Evolutionary conservation across 2,797 vertebrate genomes (phyloP).

Genomic region (Meda fulgida): DNA sequence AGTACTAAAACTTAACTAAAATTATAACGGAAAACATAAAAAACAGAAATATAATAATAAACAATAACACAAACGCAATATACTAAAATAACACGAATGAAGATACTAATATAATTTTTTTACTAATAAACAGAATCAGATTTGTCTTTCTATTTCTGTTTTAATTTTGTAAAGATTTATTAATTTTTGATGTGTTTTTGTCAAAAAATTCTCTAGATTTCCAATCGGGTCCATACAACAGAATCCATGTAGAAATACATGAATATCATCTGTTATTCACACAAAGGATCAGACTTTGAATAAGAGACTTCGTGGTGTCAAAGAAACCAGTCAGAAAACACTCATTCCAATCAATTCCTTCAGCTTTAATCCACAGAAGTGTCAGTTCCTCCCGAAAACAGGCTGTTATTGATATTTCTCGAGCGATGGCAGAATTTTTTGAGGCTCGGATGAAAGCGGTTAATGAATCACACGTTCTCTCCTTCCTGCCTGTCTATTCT

Average conservation of each 20-base stretch:
- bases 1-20: background rate
- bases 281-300: background rate
- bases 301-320: background rate
- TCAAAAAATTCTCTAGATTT: background rate
- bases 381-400: slow-evolving; percentile 33
- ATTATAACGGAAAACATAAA: background rate
- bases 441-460: slow-evolving; percentile 7
- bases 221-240: background rate
- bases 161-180: background rate
- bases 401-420: slow-evolving; percentile 42
- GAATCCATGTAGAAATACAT: background rate
- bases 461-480: slow-evolving; percentile 23
- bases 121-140: background rate
- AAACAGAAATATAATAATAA: background rate
- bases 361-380: slow-evolving; percentile 5
- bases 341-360: background rate
- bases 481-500: background rate
- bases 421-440: slow-evolving; percentile 15
- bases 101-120: background rate
- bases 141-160: background rate
- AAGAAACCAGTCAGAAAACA: background rate
- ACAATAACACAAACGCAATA: no score
- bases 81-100: background rate
- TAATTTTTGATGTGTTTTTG: background rate
- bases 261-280: background rate